Evolutionary conservation across 2,797 vertebrate species (phyloP).

Genomic region (Ctenopoma multispine): DNA sequence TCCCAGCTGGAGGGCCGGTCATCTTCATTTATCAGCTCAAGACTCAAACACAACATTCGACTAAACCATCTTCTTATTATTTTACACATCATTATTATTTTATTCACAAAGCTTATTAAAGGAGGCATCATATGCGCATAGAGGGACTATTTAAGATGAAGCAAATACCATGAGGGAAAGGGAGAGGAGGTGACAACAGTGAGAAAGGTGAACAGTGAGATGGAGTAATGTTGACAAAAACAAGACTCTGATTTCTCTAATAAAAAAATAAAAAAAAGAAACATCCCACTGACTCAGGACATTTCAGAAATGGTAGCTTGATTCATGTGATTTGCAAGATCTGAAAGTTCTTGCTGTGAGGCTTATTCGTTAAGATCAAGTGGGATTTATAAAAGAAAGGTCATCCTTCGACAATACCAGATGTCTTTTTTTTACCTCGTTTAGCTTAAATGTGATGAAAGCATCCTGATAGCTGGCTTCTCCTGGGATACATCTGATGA

Average conservation of each 20-base stretch:
- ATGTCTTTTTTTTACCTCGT: too few relatives aligned
- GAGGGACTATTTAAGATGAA: slow-evolving; percentile 43
- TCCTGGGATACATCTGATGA: too few relatives aligned
- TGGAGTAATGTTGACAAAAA: background rate
- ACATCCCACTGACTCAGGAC: too few relatives aligned
- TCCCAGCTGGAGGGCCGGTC: slow-evolving; percentile 8
- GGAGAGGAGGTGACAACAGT: background rate
- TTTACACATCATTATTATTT: slow-evolving; percentile 55
- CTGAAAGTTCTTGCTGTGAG: too few relatives aligned
- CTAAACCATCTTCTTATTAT: background rate
- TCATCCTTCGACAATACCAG: too few relatives aligned
- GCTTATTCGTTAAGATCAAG: too few relatives aligned
- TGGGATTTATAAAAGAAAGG: too few relatives aligned
- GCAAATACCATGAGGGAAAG: slow-evolving; percentile 35
- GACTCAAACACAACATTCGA: slow-evolving; percentile 18
- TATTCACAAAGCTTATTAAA: slow-evolving; percentile 40
- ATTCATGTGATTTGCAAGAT: too few relatives aligned
- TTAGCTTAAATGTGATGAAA: too few relatives aligned
- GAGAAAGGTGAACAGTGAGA: slow-evolving; percentile 4
- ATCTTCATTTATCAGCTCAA: slow-evolving; percentile 24
- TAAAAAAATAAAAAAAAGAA: too few relatives aligned
- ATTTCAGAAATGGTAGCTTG: too few relatives aligned
- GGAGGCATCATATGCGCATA: slow-evolving; percentile 61
- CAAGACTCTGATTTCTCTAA: background rate
- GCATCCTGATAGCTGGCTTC: too few relatives aligned